These are phyloP conservation scores for Thaumatotibia leucotreta DNA, from an alignment of 1,140 invertebrate genomes.

Conservation along the genomic window DNA sequence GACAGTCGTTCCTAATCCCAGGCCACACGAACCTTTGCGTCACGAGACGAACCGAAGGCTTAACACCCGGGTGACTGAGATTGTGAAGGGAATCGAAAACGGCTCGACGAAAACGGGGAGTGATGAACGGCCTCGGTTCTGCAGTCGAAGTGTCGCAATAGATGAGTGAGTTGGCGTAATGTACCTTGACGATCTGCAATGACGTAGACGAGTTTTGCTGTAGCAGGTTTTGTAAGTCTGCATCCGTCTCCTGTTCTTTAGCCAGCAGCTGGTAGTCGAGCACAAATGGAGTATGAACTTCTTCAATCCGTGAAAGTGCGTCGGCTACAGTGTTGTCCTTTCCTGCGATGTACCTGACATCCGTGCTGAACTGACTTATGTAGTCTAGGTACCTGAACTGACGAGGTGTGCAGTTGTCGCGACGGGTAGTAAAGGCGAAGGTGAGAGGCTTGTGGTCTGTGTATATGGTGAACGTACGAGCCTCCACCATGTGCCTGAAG, in stretches of 20 bases:
- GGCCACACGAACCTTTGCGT: slow-evolving; percentile 54
- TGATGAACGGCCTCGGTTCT: background rate
- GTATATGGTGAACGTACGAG: slow-evolving; percentile 28
- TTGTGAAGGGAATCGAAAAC: background rate
- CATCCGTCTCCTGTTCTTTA: slow-evolving; percentile 17
- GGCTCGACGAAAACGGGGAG: background rate
- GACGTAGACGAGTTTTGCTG: background rate
- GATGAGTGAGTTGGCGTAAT: background rate
- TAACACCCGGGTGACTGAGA: slow-evolving; percentile 53
- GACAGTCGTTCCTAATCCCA: slow-evolving; percentile 35
- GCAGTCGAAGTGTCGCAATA: background rate
- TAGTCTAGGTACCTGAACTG: slow-evolving; percentile 42
- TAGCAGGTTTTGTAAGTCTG: background rate
- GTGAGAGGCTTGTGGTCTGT: slow-evolving; percentile 58
- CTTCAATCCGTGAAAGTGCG: slow-evolving; percentile 30
- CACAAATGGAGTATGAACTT: slow-evolving; percentile 13
- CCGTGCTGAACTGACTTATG: slow-evolving; percentile 49
- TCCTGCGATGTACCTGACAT: slow-evolving; percentile 26
- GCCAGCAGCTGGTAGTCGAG: slow-evolving; percentile 9
- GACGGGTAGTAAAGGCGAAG: slow-evolving; percentile 29
- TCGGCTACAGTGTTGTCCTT: slow-evolving; percentile 42
- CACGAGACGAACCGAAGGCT: slow-evolving; percentile 31
- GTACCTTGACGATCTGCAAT: slow-evolving; percentile 3
- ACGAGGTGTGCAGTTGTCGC: slow-evolving; percentile 33
- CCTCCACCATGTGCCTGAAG: slow-evolving; percentile 22